Evolutionary conservation across 2,888 invertebrate species (phyloP), one percentile per base, ranked within the genome.

Genomic region (Netelia virgata): DNA sequence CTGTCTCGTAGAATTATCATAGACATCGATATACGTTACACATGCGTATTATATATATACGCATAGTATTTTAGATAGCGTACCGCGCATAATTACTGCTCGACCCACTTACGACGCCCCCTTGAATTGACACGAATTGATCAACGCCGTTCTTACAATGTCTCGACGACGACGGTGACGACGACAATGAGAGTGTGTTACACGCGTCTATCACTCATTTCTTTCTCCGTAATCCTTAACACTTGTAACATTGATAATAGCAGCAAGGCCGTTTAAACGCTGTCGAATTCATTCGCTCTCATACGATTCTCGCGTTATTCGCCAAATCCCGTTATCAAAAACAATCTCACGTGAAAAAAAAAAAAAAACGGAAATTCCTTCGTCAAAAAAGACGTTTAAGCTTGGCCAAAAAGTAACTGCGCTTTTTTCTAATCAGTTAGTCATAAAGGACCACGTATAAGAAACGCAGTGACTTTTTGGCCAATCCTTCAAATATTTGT

Each of bases 51-150:
- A 88, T 87, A 88, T 85, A 28, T 28, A 53, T 47, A 76, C 18
- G 57, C 9, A 43, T 79, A 87, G 83, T 87, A 86, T 87, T 82
- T 85, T 80, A 28, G 28, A 86, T 86, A 68, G 78, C 78, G 86
- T 87, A 87, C 84, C 87, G 83, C 84, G 77, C 85, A 88, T 88
- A 87, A 87, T 87, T 86, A 87, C 86, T 87, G 73, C 75, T 72
- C 87, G 86, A 88, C 88, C 89, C 84, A 88, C 83, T 90, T 88
- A 86, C 81, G 88, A 77, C 80, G 84, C 76, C 84, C 84, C 77
- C 84, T 81, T 55, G 87, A 90, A 89, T 90, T 89, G 90, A 87
- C 89, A 89, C 87, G 88, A 90, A 90, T 90, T 90, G 86, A 86
- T 81, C 63, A 75, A 75, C 41, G 64, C 43, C n/a, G 57, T 36